Percentiles rank a stretch among this genome's conserved stretches.
Conservation (phyloP, 2,113 vertebrate genomes). For the Numida meleagris region DNA sequence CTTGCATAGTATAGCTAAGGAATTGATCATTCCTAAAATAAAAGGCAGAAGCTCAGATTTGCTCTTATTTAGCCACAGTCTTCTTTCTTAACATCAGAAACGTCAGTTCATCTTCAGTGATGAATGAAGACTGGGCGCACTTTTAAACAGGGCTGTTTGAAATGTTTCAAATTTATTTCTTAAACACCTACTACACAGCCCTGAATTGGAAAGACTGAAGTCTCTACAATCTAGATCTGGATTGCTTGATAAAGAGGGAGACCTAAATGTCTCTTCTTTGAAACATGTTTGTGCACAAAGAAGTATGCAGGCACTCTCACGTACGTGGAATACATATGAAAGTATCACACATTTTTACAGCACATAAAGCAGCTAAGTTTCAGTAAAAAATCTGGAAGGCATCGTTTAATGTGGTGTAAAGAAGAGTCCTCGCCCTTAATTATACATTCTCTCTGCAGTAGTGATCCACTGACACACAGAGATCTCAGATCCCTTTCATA, state of each 20-base stretch:
- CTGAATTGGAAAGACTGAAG: not conserved
- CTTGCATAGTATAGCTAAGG: accelerated
- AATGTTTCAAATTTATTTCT: not conserved
- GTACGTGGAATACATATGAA: not conserved
- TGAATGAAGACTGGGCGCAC: not conserved
- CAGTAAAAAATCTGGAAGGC: not conserved
- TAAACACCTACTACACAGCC: not conserved
- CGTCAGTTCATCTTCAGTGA: not conserved
- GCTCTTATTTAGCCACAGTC: not conserved
- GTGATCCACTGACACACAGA: accelerated
- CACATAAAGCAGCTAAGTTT: accelerated
- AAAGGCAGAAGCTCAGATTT: not conserved
- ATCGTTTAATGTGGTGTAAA: not conserved
- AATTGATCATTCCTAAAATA: not conserved
- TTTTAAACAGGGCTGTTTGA: not conserved
- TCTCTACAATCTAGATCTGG: not conserved
- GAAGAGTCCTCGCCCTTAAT: not conserved
- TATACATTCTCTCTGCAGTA: not conserved
- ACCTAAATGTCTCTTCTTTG: not conserved
- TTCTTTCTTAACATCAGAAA: not conserved
- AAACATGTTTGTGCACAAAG: not conserved
- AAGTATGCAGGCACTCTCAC: accelerated
- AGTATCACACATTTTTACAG: not conserved
- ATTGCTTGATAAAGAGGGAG: not conserved
- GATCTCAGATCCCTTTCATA: not conserved